A percentile compares a stretch with the other conserved stretches of the same genome.
These are phyloP conservation scores for Noctua pronuba DNA, from an alignment of 2,888 invertebrate genomes.

Conservation along the genomic window DNA sequence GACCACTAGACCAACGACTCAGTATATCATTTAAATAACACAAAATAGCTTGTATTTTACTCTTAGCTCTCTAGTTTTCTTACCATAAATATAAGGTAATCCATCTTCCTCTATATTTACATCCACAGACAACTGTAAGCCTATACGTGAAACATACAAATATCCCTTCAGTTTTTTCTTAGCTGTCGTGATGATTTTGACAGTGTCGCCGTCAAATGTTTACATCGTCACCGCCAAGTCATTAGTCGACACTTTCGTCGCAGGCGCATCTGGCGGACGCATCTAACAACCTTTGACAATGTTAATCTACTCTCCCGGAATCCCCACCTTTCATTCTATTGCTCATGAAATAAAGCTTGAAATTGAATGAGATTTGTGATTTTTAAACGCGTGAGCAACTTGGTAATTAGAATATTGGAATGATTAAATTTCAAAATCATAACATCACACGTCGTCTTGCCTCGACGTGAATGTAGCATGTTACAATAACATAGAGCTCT, in stretches of 20 bases:
- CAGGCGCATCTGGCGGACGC: slow-evolving; percentile 84
- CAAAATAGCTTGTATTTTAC: not conserved
- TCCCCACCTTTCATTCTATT: not conserved
- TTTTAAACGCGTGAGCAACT: not conserved
- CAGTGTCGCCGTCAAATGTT: slow-evolving; percentile 84
- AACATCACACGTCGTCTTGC: slow-evolving; percentile 67
- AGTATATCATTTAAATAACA: not conserved
- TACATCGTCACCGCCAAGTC: slow-evolving; percentile 87
- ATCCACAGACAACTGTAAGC: slow-evolving; percentile 52
- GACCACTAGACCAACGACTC: not conserved
- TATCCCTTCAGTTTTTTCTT: slow-evolving; percentile 74
- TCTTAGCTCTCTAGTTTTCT: not conserved
- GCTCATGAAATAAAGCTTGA: not conserved
- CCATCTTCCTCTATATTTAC: slow-evolving; percentile 32
- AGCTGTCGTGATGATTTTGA: slow-evolving; percentile 83
- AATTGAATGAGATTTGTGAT: not conserved
- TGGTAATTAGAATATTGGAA: slow-evolving; percentile 71
- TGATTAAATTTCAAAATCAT: slow-evolving; percentile 79
- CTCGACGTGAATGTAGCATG: slow-evolving; percentile 65
- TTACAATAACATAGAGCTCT: slow-evolving; percentile 33
- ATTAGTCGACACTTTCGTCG: slow-evolving; percentile 86
- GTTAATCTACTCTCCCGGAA: slow-evolving; percentile 8
- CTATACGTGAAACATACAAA: slow-evolving; percentile 72
- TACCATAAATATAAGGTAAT: slow-evolving; percentile 27
- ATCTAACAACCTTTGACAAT: slow-evolving; percentile 66